Percentiles rank a stretch among this genome's conserved stretches.
phyloP scores from a whole-genome alignment of 1,140 invertebrate genomes.

The Halictus rubicundus region DNA sequence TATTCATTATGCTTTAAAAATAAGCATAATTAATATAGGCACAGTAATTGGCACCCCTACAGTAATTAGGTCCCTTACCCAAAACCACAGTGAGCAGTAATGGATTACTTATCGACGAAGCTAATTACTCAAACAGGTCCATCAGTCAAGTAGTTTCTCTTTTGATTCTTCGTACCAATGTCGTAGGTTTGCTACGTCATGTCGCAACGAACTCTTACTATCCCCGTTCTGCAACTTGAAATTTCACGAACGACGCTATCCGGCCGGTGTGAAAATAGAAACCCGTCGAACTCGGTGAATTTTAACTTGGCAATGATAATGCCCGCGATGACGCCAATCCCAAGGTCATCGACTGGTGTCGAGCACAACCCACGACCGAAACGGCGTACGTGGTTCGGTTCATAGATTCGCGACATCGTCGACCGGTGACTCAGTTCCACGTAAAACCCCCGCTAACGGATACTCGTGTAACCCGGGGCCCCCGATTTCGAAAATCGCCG shows the following conservation, averaged over 20 bases:
- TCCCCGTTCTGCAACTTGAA: no score
- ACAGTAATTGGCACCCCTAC: no score
- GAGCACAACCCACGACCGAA: not conserved
- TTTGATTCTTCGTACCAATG: no score
- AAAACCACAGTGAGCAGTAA: no score
- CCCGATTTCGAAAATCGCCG: conserved; percentile 17
- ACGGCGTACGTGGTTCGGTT: not conserved
- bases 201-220: no score
- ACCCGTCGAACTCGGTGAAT: not conserved
- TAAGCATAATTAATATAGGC: no score
- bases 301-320: not conserved
- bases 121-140: not conserved
- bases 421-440: conserved; percentile 30
- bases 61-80: no score
- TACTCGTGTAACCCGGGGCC: conserved; percentile 8
- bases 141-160: no score
- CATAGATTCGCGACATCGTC: conserved; percentile 6
- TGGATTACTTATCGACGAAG: not conserved
- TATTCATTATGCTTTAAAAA: no score
- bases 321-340: not conserved
- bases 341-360: not conserved
- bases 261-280: no score
- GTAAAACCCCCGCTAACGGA: conserved; percentile 21
- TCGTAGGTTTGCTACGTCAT: no score
- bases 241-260: no score